Evolutionary conservation across 2,797 vertebrate species (phyloP).

Genomic region (Loris lydekkerianus): DNA sequence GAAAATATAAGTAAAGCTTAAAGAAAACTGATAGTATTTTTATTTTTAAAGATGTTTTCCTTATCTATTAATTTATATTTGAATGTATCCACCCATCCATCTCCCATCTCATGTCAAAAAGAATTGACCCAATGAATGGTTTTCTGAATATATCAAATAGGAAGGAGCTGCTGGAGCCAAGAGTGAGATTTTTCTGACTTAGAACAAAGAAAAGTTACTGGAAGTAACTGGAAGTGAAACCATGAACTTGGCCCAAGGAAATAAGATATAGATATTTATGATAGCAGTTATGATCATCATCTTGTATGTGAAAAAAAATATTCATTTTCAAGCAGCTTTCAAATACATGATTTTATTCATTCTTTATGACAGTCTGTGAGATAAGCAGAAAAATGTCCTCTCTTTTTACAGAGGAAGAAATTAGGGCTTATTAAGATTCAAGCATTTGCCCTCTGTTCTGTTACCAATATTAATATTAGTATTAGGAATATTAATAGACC

Average conservation of each 20-base stretch:
- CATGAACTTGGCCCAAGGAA: not conserved
- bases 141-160: not conserved
- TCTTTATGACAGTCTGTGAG: not conserved
- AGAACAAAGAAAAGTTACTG: not conserved
- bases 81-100: not conserved
- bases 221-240: not conserved
- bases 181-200: not conserved
- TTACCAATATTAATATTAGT: slow-evolving; percentile 21
- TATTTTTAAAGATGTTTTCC: not conserved
- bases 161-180: not conserved
- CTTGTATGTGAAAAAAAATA: not conserved
- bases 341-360: not conserved
- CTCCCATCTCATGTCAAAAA: not conserved
- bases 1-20: not conserved
- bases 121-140: not conserved
- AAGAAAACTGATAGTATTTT: not conserved
- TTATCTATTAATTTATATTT: not conserved
- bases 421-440: not conserved
- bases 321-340: slow-evolving; percentile 33
- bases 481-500: slow-evolving; percentile 16
- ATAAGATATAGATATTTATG: not conserved
- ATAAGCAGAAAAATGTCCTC: slow-evolving; percentile 13
- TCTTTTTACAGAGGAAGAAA: not conserved
- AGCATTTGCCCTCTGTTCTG: not conserved
- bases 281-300: not conserved